Evolutionary conservation across 2,888 invertebrate genomes (phyloP).

Genomic region (Phaedon cochleariae): DNA sequence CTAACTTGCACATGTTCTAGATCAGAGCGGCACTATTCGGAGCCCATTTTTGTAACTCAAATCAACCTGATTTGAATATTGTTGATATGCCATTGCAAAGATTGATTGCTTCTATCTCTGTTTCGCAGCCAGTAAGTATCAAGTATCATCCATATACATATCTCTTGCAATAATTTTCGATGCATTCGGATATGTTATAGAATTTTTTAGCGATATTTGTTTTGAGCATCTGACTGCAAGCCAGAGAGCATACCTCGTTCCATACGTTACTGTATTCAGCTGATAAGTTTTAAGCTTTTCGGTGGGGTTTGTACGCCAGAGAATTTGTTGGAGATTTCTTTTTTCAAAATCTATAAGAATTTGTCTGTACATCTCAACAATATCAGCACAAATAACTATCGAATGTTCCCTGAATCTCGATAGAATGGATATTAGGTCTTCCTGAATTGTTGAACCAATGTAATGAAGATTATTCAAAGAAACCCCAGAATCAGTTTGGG

Average conservation of each 20-base stretch:
- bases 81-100: background rate
- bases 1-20: background rate
- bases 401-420: conserved; percentile 36
- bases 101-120: background rate
- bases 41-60: background rate
- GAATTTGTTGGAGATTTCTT: conserved; percentile 33
- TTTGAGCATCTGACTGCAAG: conserved; percentile 18
- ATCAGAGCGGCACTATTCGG: no score
- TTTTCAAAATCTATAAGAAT: conserved; percentile 33
- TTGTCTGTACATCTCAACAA: conserved; percentile 44
- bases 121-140: background rate
- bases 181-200: background rate
- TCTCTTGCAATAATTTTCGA: background rate
- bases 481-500: conserved; percentile 7
- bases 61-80: background rate
- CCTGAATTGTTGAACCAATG: conserved; percentile 24
- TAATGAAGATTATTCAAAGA: conserved; percentile 32
- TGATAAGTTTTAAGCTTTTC: conserved; percentile 23
- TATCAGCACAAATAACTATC: conserved; percentile 40
- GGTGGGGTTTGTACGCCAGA: conserved; percentile 32
- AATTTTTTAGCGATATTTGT: background rate
- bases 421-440: conserved; percentile 37
- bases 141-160: conserved; percentile 4
- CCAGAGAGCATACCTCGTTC: conserved; percentile 29
- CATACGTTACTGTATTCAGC: conserved; percentile 34